These are phyloP conservation scores for Athetis lepigone DNA, from an alignment of 2,888 invertebrate genomes.

Conservation along the genomic window DNA sequence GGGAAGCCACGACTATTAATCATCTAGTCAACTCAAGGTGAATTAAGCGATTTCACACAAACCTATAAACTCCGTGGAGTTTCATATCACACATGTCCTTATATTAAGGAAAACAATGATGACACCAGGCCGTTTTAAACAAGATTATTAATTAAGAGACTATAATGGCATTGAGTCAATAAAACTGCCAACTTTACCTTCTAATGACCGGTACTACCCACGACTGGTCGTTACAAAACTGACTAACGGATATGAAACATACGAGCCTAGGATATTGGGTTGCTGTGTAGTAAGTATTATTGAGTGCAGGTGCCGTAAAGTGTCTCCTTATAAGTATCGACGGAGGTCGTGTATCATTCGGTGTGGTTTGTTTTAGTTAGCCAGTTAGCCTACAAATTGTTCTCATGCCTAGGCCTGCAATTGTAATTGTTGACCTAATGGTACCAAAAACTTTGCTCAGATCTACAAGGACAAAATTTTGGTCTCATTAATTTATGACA, in stretches of 20 bases:
- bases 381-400: too few relatives aligned
- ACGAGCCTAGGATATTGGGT: constrained; percentile 34
- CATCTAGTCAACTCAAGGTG: too few relatives aligned
- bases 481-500: too few relatives aligned
- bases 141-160: constrained; percentile 39
- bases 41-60: too few relatives aligned
- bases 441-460: too few relatives aligned
- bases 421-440: too few relatives aligned
- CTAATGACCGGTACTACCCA: not conserved
- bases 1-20: too few relatives aligned
- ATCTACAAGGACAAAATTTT: too few relatives aligned
- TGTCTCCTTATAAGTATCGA: constrained; percentile 44
- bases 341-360: constrained; percentile 58
- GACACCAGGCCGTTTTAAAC: constrained; percentile 35
- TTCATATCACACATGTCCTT: constrained; percentile 6
- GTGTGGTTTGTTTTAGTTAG: constrained; percentile 55
- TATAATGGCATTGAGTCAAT: constrained; percentile 6
- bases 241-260: constrained; percentile 34
- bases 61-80: too few relatives aligned
- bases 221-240: constrained; percentile 23
- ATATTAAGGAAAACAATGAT: not conserved
- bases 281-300: constrained; percentile 8
- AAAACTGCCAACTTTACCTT: constrained; percentile 8
- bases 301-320: constrained; percentile 39
- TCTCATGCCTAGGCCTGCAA: too few relatives aligned